These are phyloP conservation scores for Stenopsyche tienmushanensis DNA, from an alignment of 1,140 invertebrate species.

Conservation along the genomic window DNA sequence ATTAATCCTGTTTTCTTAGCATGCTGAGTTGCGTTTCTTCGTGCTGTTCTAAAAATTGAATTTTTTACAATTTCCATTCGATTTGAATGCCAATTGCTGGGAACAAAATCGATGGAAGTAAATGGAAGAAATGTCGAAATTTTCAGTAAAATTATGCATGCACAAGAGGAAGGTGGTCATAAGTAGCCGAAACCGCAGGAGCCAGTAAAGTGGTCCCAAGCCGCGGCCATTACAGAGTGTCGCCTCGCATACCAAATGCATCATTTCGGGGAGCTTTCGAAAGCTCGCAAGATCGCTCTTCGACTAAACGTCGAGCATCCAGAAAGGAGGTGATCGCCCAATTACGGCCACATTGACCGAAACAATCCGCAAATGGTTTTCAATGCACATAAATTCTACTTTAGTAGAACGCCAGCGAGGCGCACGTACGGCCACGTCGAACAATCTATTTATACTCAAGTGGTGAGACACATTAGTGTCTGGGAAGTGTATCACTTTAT, in stretches of 20 bases:
- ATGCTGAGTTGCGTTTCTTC: no score
- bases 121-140: no score
- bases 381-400: not conserved
- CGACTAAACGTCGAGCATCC: not conserved
- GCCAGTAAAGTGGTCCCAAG: slow-evolving; percentile 35
- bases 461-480: not conserved
- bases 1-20: no score
- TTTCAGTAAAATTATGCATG: slow-evolving; percentile 27
- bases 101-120: no score
- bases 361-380: not conserved
- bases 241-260: slow-evolving; percentile 38
- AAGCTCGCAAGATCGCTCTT: no score
- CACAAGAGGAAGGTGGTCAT: slow-evolving; percentile 1
- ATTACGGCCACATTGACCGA: slow-evolving; percentile 4
- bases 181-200: slow-evolving; percentile 15
- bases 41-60: no score
- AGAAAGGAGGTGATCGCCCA: not conserved
- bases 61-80: no score
- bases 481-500: not conserved
- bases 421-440: no score
- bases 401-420: no score
- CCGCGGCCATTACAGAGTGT: slow-evolving; percentile 29
- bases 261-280: slow-evolving; percentile 30
- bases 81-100: no score
- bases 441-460: no score